These are phyloP conservation scores for Mnemiopsis leidyi DNA, from an alignment of 37 sponge, comb jelly and placozoan genomes.

Conservation along the genomic window DNA sequence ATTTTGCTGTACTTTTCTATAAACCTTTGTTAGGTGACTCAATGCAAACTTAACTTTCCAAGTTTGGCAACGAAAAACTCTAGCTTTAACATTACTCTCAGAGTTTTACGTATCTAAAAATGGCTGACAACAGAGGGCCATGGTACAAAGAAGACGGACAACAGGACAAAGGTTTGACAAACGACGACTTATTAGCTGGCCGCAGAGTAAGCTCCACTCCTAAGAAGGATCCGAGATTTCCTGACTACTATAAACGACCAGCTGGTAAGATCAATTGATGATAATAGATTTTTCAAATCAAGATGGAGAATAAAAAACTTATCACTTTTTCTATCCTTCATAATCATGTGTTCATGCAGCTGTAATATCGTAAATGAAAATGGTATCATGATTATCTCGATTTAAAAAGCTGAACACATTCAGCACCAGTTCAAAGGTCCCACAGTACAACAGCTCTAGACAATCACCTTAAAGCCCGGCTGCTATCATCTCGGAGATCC, in stretches of 20 bases:
- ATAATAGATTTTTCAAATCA: no score
- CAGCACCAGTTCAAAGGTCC: not conserved
- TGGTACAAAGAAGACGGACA: conserved; percentile 22
- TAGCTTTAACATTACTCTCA: no score
- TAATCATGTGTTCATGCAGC: no score
- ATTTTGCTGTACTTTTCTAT: no score
- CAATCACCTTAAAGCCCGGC: not conserved
- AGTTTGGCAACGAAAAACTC: no score
- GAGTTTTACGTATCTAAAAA: conserved; percentile 18
- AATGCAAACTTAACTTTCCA: no score
- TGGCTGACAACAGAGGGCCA: not conserved
- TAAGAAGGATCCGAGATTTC: conserved; percentile 21
- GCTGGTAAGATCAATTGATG: not conserved
- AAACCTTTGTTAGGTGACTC: no score
- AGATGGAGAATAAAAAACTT: no score
- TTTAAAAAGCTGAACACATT: no score
- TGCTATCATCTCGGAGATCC: not conserved
- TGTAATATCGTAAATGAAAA: no score
- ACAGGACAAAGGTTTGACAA: not conserved
- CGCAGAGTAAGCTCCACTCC: not conserved
- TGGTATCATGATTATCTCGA: no score
- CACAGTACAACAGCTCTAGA: not conserved
- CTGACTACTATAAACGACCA: not conserved
- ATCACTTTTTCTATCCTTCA: no score
- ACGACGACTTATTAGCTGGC: not conserved